Evolutionary conservation across 1,140 invertebrate species (phyloP).

Genomic region (Aphaenogaster floridana): DNA sequence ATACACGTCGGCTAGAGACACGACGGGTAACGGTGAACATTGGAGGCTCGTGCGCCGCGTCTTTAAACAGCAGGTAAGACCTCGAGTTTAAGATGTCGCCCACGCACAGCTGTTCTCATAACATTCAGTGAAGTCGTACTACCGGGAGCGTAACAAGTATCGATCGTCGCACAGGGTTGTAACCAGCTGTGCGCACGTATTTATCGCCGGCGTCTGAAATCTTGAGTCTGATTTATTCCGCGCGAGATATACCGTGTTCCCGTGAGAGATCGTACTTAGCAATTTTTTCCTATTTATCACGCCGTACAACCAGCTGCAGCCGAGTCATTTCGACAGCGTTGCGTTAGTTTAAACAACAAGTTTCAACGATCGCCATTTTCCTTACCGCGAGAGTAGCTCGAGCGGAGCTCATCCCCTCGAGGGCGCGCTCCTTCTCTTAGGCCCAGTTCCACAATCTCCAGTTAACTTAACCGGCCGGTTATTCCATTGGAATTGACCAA

Average conservation of each 20-base stretch:
- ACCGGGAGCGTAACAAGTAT: slow-evolving; percentile 44
- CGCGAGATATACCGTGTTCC: slow-evolving; percentile 40
- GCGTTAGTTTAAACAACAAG: slow-evolving; percentile 8
- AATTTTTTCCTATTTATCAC: slow-evolving; percentile 54
- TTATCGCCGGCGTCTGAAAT: slow-evolving; percentile 51
- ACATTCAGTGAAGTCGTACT: slow-evolving; percentile 32
- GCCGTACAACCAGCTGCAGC: slow-evolving; percentile 11
- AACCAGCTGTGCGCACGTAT: slow-evolving; percentile 56
- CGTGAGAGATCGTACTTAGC: slow-evolving; percentile 31
- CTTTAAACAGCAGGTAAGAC: slow-evolving; percentile 61
- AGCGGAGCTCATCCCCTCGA: not conserved
- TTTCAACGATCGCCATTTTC: slow-evolving; percentile 18
- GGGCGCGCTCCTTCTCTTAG: not conserved
- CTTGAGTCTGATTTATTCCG: slow-evolving; percentile 53
- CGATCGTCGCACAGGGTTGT: slow-evolving; percentile 38
- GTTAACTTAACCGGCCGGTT: too few species aligned
- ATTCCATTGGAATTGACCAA: too few species aligned
- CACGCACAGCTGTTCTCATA: slow-evolving; percentile 55
- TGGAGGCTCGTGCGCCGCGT: slow-evolving; percentile 20
- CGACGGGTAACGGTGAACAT: slow-evolving; percentile 20
- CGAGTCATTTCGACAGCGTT: slow-evolving; percentile 12
- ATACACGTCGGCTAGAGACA: not conserved
- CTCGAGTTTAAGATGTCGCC: slow-evolving; percentile 42
- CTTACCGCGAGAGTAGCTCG: not conserved
- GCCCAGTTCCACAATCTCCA: too few species aligned